phyloP scores from a whole-genome alignment of 2,113 vertebrate species.

The Fulmarus glacialis region DNA sequence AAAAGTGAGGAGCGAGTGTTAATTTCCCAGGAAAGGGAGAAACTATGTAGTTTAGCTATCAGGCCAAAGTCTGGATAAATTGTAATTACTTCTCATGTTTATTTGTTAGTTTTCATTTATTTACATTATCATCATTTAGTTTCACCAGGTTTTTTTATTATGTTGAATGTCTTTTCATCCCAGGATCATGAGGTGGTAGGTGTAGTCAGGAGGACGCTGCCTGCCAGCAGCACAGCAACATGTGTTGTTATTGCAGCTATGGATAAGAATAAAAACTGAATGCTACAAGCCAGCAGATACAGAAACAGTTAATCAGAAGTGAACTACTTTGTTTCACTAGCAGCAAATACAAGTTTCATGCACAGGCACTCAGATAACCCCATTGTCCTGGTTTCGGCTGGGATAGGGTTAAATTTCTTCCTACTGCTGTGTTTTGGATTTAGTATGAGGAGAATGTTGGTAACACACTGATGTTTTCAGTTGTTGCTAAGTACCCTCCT shows the following conservation, averaged over 20 bases:
- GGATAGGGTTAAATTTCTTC: too few species aligned
- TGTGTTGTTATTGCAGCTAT: not conserved
- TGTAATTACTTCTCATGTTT: not conserved
- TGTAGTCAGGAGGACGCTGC: not conserved
- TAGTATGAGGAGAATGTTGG: too few species aligned
- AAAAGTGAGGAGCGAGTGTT: rapidly evolving
- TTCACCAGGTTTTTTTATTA: not conserved
- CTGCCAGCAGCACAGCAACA: slow-evolving; percentile 16
- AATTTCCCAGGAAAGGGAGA: not conserved
- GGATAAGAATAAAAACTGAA: not conserved
- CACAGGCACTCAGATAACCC: not conserved
- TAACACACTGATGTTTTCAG: too few species aligned
- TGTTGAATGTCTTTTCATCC: not conserved
- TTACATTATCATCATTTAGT: not conserved
- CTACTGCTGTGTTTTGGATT: too few species aligned
- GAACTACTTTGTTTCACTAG: not conserved
- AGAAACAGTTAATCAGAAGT: not conserved
- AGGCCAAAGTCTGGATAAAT: not conserved
- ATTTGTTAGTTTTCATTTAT: not conserved
- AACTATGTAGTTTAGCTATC: not conserved
- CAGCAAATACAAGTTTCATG: not conserved
- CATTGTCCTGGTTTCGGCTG: too few species aligned
- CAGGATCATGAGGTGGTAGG: not conserved
- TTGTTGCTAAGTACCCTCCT: too few species aligned
- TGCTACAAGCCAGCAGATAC: not conserved